Conservation (phyloP, 2,888 invertebrate genomes). For the Argyra leucocephala region DNA sequence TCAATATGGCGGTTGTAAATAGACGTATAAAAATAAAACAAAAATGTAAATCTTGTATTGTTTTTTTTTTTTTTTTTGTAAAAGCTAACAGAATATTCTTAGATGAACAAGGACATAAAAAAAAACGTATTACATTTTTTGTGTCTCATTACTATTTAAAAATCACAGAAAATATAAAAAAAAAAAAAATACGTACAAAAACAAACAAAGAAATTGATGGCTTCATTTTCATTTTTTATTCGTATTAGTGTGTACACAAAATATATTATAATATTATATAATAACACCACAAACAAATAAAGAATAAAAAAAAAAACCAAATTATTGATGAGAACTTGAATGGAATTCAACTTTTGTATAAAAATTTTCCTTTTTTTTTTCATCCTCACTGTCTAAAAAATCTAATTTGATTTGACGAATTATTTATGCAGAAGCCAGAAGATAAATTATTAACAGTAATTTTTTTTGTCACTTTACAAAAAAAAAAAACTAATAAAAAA, state of each 20-base stretch:
- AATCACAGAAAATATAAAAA: background rate
- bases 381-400: background rate
- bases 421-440: background rate
- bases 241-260: background rate
- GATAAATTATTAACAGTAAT: background rate
- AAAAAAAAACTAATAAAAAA: too few species aligned
- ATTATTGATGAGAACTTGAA: background rate
- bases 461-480: too few species aligned
- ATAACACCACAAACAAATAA: background rate
- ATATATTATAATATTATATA: too few species aligned
- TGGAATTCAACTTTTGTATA: background rate
- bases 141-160: too few species aligned
- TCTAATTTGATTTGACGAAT: slow-evolving; percentile 1
- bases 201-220: background rate
- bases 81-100: too few species aligned
- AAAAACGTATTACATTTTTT: too few species aligned
- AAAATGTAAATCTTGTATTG: too few species aligned
- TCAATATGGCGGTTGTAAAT: too few species aligned
- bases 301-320: background rate
- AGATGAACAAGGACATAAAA: too few species aligned
- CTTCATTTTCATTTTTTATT: background rate
- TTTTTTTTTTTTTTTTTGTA: too few species aligned
- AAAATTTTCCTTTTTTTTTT: slow-evolving; percentile 10
- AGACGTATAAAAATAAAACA: too few species aligned
- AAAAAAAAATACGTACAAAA: background rate